These are phyloP conservation scores for Strix uralensis DNA, from an alignment of 2,113 vertebrate genomes.

Conservation along the genomic window DNA sequence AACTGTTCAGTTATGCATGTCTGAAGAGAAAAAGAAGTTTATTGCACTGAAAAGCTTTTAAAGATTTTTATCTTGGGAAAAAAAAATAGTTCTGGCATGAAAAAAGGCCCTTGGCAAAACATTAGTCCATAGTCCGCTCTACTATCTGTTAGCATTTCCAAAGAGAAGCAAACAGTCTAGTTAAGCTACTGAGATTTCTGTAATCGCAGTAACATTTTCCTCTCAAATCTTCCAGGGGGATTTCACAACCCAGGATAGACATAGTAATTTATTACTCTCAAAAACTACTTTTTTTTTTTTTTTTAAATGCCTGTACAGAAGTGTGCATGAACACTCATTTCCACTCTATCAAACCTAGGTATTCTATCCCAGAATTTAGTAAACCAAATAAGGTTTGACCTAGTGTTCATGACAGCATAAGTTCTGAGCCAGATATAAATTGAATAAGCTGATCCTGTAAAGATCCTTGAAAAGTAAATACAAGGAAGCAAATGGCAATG, in stretches of 20 bases:
- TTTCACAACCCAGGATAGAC: background rate
- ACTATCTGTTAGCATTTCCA: background rate
- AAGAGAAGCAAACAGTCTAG: conserved; percentile 3
- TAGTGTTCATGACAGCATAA: background rate
- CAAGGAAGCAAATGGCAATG: background rate
- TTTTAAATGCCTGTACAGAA: background rate
- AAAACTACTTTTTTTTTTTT: background rate
- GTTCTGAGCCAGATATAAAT: background rate
- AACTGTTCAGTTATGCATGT: background rate
- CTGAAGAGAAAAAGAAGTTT: background rate
- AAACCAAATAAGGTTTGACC: background rate
- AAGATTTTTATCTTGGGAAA: background rate
- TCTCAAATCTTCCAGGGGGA: background rate
- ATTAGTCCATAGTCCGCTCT: background rate
- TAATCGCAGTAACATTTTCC: background rate
- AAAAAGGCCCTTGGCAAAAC: background rate
- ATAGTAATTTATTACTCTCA: background rate
- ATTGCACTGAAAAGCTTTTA: background rate
- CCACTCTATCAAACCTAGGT: background rate
- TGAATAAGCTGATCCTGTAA: background rate
- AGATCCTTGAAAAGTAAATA: background rate
- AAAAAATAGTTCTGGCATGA: background rate
- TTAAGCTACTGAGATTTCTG: conserved; percentile 5
- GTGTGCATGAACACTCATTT: background rate
- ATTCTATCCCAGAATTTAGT: background rate